Conservation (phyloP, 2,888 invertebrate genomes). For the Stegana nigrithorax region DNA sequence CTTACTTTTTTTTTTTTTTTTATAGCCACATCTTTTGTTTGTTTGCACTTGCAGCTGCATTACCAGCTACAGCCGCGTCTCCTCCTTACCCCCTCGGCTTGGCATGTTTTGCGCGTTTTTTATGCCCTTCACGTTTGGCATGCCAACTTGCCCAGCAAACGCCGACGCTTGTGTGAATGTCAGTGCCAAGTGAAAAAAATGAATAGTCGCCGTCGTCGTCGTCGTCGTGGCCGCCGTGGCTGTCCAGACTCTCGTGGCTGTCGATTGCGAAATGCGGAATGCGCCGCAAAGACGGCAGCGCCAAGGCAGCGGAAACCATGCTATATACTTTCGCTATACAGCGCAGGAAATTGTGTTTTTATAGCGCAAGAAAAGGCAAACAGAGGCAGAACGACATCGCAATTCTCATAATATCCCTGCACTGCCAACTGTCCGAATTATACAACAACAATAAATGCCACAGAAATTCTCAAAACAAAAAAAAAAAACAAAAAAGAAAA, state of each 20-base stretch:
- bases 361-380: slow-evolving; percentile 29
- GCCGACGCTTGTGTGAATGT: too few relatives aligned
- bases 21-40: too few relatives aligned
- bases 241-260: slow-evolving; percentile 7
- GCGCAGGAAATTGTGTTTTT: slow-evolving; percentile 50
- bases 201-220: neutral
- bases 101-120: neutral
- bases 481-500: slow-evolving; percentile 15
- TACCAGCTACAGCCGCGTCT: neutral
- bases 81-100: too few relatives aligned
- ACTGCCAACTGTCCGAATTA: too few relatives aligned
- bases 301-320: slow-evolving; percentile 20
- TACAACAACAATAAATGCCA: too few relatives aligned
- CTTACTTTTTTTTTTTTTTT: neutral
- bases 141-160: neutral
- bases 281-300: slow-evolving; percentile 1
- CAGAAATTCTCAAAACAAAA: too few relatives aligned
- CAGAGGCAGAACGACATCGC: too few relatives aligned
- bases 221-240: neutral
- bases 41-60: neutral
- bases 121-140: neutral
- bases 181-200: slow-evolving; percentile 14
- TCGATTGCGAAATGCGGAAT: slow-evolving; percentile 14
- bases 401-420: too few relatives aligned
- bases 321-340: slow-evolving; percentile 34